Conservation (phyloP, 2,888 invertebrate species). For the Leucophenga montana region DNA sequence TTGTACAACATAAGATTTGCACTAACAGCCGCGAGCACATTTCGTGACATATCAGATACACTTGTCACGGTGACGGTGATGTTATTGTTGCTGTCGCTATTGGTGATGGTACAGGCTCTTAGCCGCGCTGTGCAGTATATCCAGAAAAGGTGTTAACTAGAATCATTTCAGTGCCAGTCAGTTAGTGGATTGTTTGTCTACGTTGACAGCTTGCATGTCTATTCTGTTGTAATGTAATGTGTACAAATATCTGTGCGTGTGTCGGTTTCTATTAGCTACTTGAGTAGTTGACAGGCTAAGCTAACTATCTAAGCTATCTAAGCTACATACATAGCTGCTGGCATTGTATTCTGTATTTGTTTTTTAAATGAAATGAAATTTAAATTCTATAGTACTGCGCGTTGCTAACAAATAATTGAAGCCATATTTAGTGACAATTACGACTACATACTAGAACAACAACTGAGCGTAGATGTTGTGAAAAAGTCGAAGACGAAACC, state of each 20-base stretch:
- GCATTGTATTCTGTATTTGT: neutral
- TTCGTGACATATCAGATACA: no score
- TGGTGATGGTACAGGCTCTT: no score
- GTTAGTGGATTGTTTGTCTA: conserved; percentile 36
- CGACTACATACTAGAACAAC: conserved; percentile 26
- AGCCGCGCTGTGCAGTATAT: no score
- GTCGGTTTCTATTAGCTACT: conserved; percentile 11
- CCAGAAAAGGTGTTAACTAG: no score
- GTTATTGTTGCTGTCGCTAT: no score
- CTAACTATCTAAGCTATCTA: conserved; percentile 2
- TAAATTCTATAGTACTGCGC: conserved; percentile 29
- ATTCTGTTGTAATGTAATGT: neutral
- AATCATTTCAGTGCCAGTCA: conserved; percentile 15
- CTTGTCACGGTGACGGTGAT: no score
- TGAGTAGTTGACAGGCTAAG: conserved; percentile 7
- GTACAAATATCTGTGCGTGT: neutral
- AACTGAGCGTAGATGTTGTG: no score
- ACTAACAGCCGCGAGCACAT: no score
- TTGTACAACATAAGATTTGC: no score
- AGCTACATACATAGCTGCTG: neutral
- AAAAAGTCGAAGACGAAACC: conserved; percentile 26
- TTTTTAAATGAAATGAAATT: conserved; percentile 34
- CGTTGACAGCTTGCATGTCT: neutral
- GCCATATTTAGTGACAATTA: conserved; percentile 50
- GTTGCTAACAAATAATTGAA: conserved; percentile 38